Evolutionary conservation across 1,140 invertebrate genomes (phyloP).

Genomic region (Drosophila subpulchrella): DNA sequence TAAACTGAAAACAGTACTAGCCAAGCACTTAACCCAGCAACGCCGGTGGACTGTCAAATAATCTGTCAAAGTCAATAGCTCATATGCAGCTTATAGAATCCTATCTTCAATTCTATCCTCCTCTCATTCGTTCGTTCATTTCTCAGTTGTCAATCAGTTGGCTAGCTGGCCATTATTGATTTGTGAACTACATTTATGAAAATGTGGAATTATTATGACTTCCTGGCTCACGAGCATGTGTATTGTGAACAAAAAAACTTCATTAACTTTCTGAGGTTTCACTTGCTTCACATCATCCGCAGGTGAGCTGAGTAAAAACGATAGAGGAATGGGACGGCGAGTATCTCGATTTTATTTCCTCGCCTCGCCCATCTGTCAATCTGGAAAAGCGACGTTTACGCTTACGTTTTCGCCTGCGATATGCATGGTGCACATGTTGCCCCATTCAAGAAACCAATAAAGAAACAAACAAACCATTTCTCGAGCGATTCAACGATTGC

Average conservation of each 20-base stretch:
- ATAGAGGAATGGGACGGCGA: conserved; percentile 10
- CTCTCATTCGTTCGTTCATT: not conserved
- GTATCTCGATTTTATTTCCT: conserved; percentile 25
- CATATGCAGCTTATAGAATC: conserved; percentile 41
- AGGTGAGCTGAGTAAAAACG: conserved; percentile 33
- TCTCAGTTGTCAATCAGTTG: conserved; percentile 58
- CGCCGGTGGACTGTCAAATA: conserved; percentile 59
- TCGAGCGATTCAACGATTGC: conserved; percentile 30
- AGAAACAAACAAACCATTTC: conserved; percentile 67
- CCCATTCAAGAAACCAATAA: conserved; percentile 66
- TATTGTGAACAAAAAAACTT: conserved; percentile 45
- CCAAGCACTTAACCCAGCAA: conserved; percentile 68
- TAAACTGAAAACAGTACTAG: conserved; percentile 25
- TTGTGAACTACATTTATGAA: conserved; percentile 66
- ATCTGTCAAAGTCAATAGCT: conserved; percentile 58
- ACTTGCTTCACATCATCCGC: conserved; percentile 31
- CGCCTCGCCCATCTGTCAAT: conserved; percentile 70
- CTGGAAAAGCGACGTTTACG: conserved; percentile 61
- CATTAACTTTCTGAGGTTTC: conserved; percentile 75
- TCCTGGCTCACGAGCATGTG: conserved; percentile 20
- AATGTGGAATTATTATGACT: conserved; percentile 42
- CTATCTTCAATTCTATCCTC: not conserved
- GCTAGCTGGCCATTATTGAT: conserved; percentile 61
- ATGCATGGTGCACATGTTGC: conserved; percentile 84
- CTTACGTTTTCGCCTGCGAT: conserved; percentile 59